Evolutionary conservation across 2,113 vertebrate species (phyloP).

Genomic region (Pituophis catenifer): DNA sequence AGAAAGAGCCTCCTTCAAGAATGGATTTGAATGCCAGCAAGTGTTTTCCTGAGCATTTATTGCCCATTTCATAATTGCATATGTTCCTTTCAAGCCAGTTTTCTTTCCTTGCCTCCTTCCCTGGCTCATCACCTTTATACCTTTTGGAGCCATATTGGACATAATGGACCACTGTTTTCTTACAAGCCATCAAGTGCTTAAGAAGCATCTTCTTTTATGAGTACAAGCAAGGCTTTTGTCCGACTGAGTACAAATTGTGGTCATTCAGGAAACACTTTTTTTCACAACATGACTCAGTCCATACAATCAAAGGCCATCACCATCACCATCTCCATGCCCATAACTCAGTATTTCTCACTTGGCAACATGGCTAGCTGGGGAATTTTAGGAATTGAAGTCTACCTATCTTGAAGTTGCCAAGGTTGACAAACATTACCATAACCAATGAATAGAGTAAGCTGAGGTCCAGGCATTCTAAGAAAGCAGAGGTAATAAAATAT

Average conservation of each 20-base stretch:
- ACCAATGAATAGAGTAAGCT: neutral
- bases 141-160: neutral
- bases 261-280: neutral
- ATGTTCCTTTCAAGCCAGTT: neutral
- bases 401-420: neutral
- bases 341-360: neutral
- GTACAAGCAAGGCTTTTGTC: neutral
- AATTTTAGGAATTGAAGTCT: neutral
- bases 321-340: neutral
- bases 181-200: neutral
- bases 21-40: neutral
- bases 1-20: conserved; percentile 19
- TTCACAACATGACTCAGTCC: neutral
- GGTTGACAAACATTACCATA: neutral
- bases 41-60: neutral
- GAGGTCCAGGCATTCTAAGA: neutral
- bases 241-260: accelerated
- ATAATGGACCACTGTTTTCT: accelerated
- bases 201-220: neutral
- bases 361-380: neutral
- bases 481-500: neutral
- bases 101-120: neutral
- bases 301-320: neutral
- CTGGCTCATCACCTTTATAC: neutral
- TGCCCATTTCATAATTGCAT: neutral